Evolutionary conservation across 2,888 invertebrate species (phyloP).

Genomic region (Periphyllus acericola): DNA sequence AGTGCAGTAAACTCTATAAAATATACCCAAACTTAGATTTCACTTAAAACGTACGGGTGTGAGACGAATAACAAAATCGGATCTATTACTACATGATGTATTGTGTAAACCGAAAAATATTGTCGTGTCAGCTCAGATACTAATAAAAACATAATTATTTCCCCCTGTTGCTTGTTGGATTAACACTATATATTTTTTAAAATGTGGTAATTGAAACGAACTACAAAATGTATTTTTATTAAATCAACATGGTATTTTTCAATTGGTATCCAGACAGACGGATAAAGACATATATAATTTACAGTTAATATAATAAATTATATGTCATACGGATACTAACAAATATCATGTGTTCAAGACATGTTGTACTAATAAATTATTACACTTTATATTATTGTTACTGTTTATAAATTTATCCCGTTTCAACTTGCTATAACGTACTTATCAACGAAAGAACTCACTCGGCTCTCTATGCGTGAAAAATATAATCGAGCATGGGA

Average conservation of each 20-base stretch:
- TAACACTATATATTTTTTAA: not conserved
- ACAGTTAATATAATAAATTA: not conserved
- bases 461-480: no score
- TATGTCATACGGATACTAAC: not conserved
- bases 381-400: constrained; percentile 18
- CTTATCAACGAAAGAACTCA: no score
- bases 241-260: not conserved
- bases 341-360: not conserved
- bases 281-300: not conserved
- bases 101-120: no score
- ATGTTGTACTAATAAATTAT: not conserved
- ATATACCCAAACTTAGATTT: not conserved
- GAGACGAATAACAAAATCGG: not conserved
- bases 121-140: no score
- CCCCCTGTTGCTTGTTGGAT: not conserved
- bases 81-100: no score
- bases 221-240: not conserved
- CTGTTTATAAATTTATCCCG: not conserved
- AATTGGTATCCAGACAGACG: not conserved
- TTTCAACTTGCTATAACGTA: not conserved
- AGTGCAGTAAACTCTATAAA: not conserved
- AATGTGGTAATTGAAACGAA: not conserved
- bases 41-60: not conserved
- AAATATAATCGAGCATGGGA: no score
- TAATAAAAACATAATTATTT: not conserved